Evolutionary conservation across 2,888 invertebrate genomes (phyloP).

Genomic region (Agrochola litura): DNA sequence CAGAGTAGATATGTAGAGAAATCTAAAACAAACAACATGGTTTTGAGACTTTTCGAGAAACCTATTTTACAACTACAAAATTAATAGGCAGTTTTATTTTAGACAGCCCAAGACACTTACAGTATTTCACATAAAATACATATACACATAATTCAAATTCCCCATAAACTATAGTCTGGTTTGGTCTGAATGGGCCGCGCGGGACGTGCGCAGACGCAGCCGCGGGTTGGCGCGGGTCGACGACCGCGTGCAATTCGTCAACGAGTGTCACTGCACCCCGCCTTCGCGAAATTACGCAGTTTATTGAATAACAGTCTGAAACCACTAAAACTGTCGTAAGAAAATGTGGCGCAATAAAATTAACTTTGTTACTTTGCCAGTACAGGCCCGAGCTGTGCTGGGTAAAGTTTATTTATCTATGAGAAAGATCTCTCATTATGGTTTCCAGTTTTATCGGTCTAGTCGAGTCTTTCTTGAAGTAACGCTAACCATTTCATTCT

Average conservation of each 20-base stretch:
- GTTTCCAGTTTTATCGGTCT: neutral
- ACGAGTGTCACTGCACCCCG: slow-evolving; percentile 65
- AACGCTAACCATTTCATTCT: neutral
- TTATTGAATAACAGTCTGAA: slow-evolving; percentile 40
- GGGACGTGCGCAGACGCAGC: slow-evolving; percentile 61
- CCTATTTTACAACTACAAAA: neutral
- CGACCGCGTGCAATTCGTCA: slow-evolving; percentile 72
- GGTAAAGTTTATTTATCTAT: neutral
- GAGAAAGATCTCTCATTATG: neutral
- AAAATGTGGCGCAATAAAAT: slow-evolving; percentile 1
- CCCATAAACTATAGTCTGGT: slow-evolving; percentile 24
- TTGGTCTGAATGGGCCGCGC: slow-evolving; percentile 57
- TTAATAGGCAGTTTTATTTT: too few species aligned
- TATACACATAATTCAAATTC: slow-evolving; percentile 23
- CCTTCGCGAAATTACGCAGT: slow-evolving; percentile 52
- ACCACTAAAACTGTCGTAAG: slow-evolving; percentile 17
- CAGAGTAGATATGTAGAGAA: neutral
- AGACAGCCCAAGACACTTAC: neutral
- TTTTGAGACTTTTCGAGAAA: neutral
- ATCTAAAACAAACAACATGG: neutral
- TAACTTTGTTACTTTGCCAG: too few species aligned
- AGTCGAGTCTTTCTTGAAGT: neutral
- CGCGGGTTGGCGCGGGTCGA: slow-evolving; percentile 46
- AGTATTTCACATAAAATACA: slow-evolving; percentile 18
- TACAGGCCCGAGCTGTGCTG: neutral